Conservation (phyloP, 1,140 invertebrate genomes). For the Brachionus plicatilis region DNA sequence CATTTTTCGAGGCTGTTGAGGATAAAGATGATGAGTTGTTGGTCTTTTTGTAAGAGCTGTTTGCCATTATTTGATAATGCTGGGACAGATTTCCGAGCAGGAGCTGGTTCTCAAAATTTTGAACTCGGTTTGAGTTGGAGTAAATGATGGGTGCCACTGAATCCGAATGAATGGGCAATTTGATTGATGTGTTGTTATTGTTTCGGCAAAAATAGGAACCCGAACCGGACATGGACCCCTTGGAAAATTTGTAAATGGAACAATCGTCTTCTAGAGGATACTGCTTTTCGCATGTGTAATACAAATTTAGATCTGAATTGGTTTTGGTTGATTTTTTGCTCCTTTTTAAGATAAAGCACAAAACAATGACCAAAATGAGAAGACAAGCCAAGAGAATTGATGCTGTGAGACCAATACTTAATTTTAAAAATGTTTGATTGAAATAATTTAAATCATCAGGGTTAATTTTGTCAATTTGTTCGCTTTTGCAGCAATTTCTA, state of each 20-base stretch:
- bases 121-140: not conserved
- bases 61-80: not conserved
- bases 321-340: not conserved
- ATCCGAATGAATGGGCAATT: not conserved
- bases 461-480: not conserved
- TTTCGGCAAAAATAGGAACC: not conserved
- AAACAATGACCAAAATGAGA: not conserved
- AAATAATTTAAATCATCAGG: not conserved
- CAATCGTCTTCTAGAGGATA: not conserved
- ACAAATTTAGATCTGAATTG: slow-evolving; percentile 24
- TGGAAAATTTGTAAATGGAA: slow-evolving; percentile 9
- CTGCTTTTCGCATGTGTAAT: slow-evolving; percentile 38
- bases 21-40: not conserved
- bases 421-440: slow-evolving; percentile 26
- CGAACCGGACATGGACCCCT: not conserved
- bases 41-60: not conserved
- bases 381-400: slow-evolving; percentile 3
- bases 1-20: slow-evolving; percentile 2
- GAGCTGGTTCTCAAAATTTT: not conserved
- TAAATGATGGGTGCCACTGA: not conserved
- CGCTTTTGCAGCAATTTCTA: not conserved
- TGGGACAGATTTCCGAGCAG: not conserved
- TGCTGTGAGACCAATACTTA: not conserved
- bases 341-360: not conserved
- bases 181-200: not conserved